These are phyloP conservation scores for Sphinx pinastri DNA, from an alignment of 2,888 invertebrate genomes.

Conservation along the genomic window DNA sequence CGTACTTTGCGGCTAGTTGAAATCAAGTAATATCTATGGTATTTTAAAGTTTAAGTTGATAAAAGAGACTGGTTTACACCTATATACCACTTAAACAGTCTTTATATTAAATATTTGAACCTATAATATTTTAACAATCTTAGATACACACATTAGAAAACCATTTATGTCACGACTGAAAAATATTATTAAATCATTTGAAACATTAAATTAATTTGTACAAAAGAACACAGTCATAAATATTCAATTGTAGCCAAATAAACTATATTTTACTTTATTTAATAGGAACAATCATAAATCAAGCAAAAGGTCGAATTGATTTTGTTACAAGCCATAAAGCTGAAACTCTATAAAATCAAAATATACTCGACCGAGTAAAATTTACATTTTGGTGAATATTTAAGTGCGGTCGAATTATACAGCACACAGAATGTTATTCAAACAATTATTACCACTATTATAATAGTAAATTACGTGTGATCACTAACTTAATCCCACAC, in stretches of 20 bases:
- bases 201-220: neutral
- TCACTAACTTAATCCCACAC: conserved; percentile 25
- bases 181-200: neutral
- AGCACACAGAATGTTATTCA: conserved; percentile 39
- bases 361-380: conserved; percentile 46
- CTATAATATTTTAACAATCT: too few species aligned
- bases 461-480: conserved; percentile 25
- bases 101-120: too few species aligned
- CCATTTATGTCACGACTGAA: neutral
- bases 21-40: too few species aligned
- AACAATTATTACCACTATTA: conserved; percentile 38
- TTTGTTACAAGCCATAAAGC: conserved; percentile 50
- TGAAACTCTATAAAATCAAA: conserved; percentile 47
- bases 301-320: conserved; percentile 43
- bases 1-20: too few species aligned
- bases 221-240: conserved; percentile 2
- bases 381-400: conserved; percentile 52
- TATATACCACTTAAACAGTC: too few species aligned
- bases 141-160: too few species aligned
- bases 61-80: too few species aligned
- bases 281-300: conserved; percentile 32
- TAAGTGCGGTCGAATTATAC: conserved; percentile 39
- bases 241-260: neutral
- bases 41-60: too few species aligned
- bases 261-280: conserved; percentile 19